Base-by-base conservation (phyloP, 2,888 invertebrate genomes). In the Myopa testacea region DNA sequence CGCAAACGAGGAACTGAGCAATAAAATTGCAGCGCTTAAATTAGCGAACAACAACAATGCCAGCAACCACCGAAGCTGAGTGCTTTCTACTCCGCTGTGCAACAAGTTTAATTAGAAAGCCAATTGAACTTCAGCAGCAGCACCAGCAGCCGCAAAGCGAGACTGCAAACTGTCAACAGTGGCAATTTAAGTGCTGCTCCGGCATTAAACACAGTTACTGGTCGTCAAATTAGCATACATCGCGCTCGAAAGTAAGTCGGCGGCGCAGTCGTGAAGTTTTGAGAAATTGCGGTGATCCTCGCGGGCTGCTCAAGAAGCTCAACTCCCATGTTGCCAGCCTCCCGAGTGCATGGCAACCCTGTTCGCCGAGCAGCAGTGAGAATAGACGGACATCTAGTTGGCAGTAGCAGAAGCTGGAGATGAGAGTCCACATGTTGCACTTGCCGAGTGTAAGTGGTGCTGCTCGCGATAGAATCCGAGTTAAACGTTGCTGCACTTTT, bases 391-490 rank as follows among this genome's bases (percentile, higher is more conserved):
- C 52, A 52, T 50, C 45, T 8, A 45, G 34, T 5, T 26, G 26
- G 45, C 16, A 8, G 34, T 16, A 50, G 16, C 50, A n/a, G 58
- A 58, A 58, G 19, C 5, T 12, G 19, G 19, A 58, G 58, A n/a
- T n/a, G 58, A 55, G 12, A 55, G 16, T 55, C 26, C 26, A 2
- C 2, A 26, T 50, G 50, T 8, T 14, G 50, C 10, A 50, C 50
- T 50, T 8, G 50, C 10, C 50, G 50, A 50, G 10, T 1, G 1
- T 1, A 50, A 50, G 50, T 50, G 10, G 16, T 16, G 55, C 16
- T n/a, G 55, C 82, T 84, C 83, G 84, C 83, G 84, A 84, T 84
- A 84, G 84, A 84, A 85, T 84, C 60, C 34, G 84, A 82, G 83
- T 83, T 81, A 83, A 82, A 82, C 77, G 45, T 70, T 50, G 73